Base-by-base conservation (phyloP, 2,113 vertebrate species). In the Cyanocitta stelleri region DNA sequence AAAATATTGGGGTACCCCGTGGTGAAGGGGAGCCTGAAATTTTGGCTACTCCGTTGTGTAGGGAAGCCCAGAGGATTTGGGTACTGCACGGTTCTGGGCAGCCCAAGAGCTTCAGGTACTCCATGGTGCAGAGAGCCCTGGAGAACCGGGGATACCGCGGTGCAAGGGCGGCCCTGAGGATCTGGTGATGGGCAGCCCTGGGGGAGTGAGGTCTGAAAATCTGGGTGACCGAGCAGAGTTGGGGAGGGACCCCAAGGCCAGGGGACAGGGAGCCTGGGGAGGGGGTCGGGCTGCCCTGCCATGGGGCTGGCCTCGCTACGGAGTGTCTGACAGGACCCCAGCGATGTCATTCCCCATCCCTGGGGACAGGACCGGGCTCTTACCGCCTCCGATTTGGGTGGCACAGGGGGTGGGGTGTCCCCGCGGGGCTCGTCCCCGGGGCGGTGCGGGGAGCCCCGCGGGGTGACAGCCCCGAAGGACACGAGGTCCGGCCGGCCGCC, bases 331-430 rank as follows among this genome's bases (percentile, higher is more conserved):
- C 35, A 7, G 48, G 6, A 30, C 29, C 87, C n/a, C 46, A 1
- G 41, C 29, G 8, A 3, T 2, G 26, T 5, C 27, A 0, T 10
- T 39, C 30, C 73, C 66, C 52, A 3, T 13, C 35, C 66, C 61
- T 0, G 8, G 41, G 46, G 13, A 2, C 44, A 0, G 35, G 8
- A 13, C 9, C 18, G 11, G 19, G 81, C 76, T 98, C 99, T 99
- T 98, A 99, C 99, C 98, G 99, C 99, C 97, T 99, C 99, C 10
- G 99, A 99, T 93, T 99, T 99, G 90, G 99, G 99, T n/a, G 99
- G 99, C 49, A 99, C 98, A 0, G 99, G 99, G 18, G 99, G 99
- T 0, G 99, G 98, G 10, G 96, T 95, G 64, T 98, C 98, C 80
- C 97, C 97, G 1, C 39, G 48, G 23, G 97, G 83, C 72, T 98